phyloP scores from a whole-genome alignment of 2,797 vertebrate species.

The Squalus acanthias region DNA sequence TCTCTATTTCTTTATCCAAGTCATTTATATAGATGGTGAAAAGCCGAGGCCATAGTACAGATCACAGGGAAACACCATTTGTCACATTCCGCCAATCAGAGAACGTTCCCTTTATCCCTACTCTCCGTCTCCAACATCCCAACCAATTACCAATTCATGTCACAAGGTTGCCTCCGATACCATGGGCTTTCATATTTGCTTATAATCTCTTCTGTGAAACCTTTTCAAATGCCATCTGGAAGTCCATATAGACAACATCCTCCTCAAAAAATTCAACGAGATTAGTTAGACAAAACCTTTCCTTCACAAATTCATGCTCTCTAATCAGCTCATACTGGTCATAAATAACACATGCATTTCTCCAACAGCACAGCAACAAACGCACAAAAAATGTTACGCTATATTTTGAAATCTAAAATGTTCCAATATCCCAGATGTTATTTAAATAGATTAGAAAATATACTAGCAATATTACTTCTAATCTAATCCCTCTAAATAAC shows the following conservation, averaged over 20 bases:
- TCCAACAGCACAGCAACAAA: neutral
- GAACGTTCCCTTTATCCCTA: neutral
- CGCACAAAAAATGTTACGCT: neutral
- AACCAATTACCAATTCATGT: neutral
- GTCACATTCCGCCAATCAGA: neutral
- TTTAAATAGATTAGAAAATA: neutral
- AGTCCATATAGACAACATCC: too few relatives aligned
- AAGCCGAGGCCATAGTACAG: neutral
- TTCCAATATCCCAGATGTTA: neutral
- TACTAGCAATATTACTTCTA: neutral
- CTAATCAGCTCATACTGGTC: neutral
- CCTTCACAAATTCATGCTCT: neutral
- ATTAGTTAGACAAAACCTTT: neutral
- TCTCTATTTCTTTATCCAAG: too few relatives aligned
- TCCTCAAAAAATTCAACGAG: neutral
- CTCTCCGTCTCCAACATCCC: neutral
- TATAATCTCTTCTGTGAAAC: neutral
- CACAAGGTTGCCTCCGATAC: neutral
- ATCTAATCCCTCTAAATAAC: neutral
- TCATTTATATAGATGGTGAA: too few relatives aligned
- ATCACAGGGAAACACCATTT: neutral
- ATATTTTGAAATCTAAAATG: neutral
- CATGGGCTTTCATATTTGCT: neutral
- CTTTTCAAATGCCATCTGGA: too few relatives aligned
- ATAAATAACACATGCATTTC: neutral